phyloP scores from a whole-genome alignment of 2,888 invertebrate species.

The Hoplodrina blanda region DNA sequence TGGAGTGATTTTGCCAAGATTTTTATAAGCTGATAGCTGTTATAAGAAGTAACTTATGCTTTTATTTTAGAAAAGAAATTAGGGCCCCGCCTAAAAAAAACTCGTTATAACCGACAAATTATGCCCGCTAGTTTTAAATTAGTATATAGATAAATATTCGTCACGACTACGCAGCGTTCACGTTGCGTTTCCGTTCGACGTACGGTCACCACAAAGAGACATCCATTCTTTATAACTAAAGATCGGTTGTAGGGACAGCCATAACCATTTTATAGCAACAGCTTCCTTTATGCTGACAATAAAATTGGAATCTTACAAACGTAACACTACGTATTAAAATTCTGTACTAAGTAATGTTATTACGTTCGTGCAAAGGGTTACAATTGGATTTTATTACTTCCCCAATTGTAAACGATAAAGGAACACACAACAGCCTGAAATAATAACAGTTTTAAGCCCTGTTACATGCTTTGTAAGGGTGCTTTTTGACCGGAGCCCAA shows the following conservation, averaged over 20 bases:
- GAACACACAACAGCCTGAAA: slow-evolving; percentile 19
- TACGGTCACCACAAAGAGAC: background rate
- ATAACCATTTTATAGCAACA: background rate
- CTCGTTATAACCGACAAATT: too few species aligned
- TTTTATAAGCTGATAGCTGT: too few species aligned
- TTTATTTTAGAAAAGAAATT: too few species aligned
- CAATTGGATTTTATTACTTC: slow-evolving; percentile 38
- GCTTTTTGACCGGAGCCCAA: too few species aligned
- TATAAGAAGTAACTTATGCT: too few species aligned
- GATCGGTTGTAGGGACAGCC: background rate
- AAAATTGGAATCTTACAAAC: background rate
- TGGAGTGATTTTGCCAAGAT: too few species aligned
- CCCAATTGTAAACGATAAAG: slow-evolving; percentile 20
- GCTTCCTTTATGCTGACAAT: background rate
- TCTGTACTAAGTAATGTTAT: slow-evolving; percentile 1
- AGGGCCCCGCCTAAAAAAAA: too few species aligned
- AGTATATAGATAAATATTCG: too few species aligned
- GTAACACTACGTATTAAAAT: slow-evolving; percentile 8
- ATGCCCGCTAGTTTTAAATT: too few species aligned
- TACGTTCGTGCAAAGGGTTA: background rate
- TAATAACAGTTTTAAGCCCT: slow-evolving; percentile 45
- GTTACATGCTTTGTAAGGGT: slow-evolving; percentile 1
- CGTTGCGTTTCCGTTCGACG: too few species aligned
- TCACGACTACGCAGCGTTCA: background rate
- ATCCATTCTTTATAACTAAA: background rate